phyloP scores from a whole-genome alignment of 2,113 vertebrate genomes.

The Xenotilapia caudafasciata region DNA sequence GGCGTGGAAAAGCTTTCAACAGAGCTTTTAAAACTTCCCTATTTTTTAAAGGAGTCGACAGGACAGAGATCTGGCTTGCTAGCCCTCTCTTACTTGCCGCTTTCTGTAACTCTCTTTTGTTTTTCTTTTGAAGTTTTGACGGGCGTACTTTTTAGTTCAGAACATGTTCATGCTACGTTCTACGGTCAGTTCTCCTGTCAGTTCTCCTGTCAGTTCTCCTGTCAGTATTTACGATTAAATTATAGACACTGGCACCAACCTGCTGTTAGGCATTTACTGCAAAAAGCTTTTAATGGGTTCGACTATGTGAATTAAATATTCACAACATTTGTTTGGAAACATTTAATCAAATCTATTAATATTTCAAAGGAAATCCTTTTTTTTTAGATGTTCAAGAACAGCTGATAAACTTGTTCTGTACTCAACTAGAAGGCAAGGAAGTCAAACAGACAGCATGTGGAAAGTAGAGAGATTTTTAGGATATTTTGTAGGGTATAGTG shows the following conservation, averaged over 20 bases:
- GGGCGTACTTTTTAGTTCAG: neutral
- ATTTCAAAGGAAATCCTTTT: conserved; percentile 31
- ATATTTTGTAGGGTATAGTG: neutral
- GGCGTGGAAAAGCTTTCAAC: neutral
- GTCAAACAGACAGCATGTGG: neutral
- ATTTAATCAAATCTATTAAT: conserved; percentile 58
- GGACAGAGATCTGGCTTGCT: neutral
- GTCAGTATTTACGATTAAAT: neutral
- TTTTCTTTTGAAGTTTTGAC: neutral
- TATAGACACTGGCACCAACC: neutral
- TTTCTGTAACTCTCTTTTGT: neutral
- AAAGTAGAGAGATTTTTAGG: neutral
- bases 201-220: neutral
- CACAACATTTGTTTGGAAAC: conserved; percentile 41
- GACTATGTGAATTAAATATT: conserved; percentile 49
- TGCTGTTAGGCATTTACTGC: neutral
- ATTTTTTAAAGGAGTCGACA: neutral
- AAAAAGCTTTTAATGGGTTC: conserved; percentile 48
- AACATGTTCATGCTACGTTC: neutral
- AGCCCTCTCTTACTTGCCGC: neutral
- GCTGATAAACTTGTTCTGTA: conserved; percentile 37
- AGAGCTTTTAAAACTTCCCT: conserved; percentile 17
- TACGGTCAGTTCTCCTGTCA: neutral
- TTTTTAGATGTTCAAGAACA: conserved; percentile 48
- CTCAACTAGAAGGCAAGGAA: neutral